Conservation (phyloP, 2,888 invertebrate species). For the Hydriomena furcata region DNA sequence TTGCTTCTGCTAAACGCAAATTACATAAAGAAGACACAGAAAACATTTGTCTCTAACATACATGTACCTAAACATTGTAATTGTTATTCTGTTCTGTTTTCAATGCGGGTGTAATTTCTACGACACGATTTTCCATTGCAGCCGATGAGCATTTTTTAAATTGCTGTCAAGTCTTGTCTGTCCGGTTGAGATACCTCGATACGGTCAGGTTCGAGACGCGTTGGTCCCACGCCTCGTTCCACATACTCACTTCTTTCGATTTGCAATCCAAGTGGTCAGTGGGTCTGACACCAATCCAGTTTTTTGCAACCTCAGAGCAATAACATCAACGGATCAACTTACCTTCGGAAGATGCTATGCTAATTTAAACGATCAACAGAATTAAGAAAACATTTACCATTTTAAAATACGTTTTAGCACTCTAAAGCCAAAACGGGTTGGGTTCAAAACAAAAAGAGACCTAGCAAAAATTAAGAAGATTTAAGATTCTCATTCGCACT, state of each 20-base stretch:
- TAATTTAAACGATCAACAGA: constrained; percentile 23
- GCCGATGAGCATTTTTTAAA: constrained; percentile 57
- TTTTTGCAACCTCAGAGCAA: constrained; percentile 30
- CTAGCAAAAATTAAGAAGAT: constrained; percentile 70
- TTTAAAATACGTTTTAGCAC: constrained; percentile 37
- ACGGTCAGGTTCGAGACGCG: constrained; percentile 74
- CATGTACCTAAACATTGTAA: constrained; percentile 20
- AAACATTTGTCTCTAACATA: constrained; percentile 11
- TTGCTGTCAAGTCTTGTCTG: constrained; percentile 65
- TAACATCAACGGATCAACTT: constrained; percentile 9
- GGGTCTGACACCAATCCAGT: constrained; percentile 45
- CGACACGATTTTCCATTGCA: constrained; percentile 57
- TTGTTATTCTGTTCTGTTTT: constrained; percentile 41
- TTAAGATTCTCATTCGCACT: constrained; percentile 80
- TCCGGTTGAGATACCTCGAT: constrained; percentile 80
- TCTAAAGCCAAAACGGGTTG: constrained; percentile 48
- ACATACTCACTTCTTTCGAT: constrained; percentile 63
- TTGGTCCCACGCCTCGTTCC: constrained; percentile 72
- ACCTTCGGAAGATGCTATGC: background rate
- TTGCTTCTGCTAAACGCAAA: constrained; percentile 49
- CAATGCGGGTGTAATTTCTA: constrained; percentile 51
- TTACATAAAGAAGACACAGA: constrained; percentile 42
- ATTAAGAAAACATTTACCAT: constrained; percentile 38
- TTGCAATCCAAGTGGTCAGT: constrained; percentile 52
- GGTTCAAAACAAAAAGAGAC: constrained; percentile 55